Evolutionary conservation across 2,888 invertebrate species (phyloP).

Genomic region (Adineta ricciae): DNA sequence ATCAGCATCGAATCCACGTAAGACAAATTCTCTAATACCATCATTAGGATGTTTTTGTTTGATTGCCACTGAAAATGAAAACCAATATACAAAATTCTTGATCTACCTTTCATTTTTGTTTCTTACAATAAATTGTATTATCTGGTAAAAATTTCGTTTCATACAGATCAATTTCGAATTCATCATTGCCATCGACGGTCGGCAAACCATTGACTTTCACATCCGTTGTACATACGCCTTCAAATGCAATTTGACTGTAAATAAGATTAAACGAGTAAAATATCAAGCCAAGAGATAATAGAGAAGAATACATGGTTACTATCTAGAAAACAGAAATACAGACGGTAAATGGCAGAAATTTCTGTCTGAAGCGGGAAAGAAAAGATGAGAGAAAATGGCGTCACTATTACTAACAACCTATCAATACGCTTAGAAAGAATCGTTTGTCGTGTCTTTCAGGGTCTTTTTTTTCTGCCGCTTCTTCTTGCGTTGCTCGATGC

Average conservation of each 20-base stretch:
- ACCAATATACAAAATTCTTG: background rate
- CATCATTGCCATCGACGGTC: background rate
- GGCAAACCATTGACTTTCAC: background rate
- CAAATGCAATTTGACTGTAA: background rate
- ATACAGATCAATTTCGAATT: background rate
- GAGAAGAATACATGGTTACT: background rate
- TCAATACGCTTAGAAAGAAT: background rate
- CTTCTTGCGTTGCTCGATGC: background rate
- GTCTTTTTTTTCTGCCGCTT: background rate
- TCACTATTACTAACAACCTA: background rate
- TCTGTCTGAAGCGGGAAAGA: background rate
- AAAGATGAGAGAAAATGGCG: background rate
- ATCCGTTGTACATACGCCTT: background rate
- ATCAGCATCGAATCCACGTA: background rate
- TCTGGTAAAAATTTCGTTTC: background rate
- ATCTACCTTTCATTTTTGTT: background rate
- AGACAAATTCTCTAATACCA: conserved; percentile 1
- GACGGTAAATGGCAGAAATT: background rate
- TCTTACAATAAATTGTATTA: background rate
- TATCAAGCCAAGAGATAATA: background rate
- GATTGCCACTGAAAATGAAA: background rate
- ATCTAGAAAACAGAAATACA: background rate
- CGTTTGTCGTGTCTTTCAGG: background rate
- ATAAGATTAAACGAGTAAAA: background rate
- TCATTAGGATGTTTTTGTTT: background rate